Evolutionary conservation across 2,888 invertebrate species (phyloP), one percentile per base, ranked within the genome.

Genomic region (Linnaemya tessellans): DNA sequence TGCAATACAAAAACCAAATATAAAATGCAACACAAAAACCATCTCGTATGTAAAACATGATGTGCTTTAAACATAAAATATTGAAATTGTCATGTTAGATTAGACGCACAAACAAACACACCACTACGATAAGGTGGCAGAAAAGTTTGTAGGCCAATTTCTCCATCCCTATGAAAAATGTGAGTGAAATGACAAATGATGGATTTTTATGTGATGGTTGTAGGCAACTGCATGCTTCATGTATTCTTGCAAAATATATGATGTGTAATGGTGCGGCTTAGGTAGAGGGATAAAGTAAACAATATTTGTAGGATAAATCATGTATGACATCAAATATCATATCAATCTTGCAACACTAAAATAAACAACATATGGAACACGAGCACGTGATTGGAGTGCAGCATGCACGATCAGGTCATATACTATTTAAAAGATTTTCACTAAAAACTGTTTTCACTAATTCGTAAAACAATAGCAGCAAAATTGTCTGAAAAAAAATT

Each of bases 31-130:
- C 38, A 41, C 51, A 54, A 5, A 49, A 64, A 75, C 64, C 54
- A 64, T 41, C 18, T 41, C 1, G 41, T 20, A 54, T 78, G 78
- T 38, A 51, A 58, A 79, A 62, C 79, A 70, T 79, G 20, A 49
- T 54, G 62, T 18, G 58, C 30, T 46, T 62, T 43, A 51, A 54
- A 70, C n/a, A 70, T 62, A 25, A 67, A 78, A 60, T 60, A 78
- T 64, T 62, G 54, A 43, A 54, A 62, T 60, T 79, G 68, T 64
- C 62, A 79, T 51, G 54, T 70, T 30, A 62, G 11, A 43, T 70
- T 62, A 68, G 18, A 15, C 13, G 51, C 10, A 43, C 41, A 35
- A 64, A 64, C 11, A 49, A 30, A 1, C 20, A 51, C 46, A 51
- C 18, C 51, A 5, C 13, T 10, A 8, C 18, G 22, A 43, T 13